Conservation (phyloP, 2,797 vertebrate species). For the Austrolebias charrua region DNA sequence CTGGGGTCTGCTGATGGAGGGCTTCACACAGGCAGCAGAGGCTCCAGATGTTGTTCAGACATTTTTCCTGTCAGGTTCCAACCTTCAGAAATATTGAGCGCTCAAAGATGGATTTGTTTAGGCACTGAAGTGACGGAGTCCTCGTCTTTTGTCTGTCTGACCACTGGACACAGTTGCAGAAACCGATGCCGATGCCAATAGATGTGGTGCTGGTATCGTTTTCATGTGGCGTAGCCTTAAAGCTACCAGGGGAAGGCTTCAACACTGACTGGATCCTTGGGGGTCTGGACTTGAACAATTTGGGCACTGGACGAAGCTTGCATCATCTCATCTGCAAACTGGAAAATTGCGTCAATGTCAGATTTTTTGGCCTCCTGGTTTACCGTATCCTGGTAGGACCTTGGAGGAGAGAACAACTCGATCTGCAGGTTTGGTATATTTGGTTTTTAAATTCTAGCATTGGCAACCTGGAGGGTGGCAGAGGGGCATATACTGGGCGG, state of each 20-base stretch:
- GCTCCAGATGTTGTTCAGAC: no score
- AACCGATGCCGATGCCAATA: background rate
- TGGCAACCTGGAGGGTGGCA: constrained; percentile 81
- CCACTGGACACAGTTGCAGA: constrained; percentile 43
- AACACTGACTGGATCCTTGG: constrained; percentile 51
- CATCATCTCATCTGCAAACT: constrained; percentile 80
- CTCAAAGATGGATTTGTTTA: constrained; percentile 32
- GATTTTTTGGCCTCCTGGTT: constrained; percentile 69
- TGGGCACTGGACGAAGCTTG: constrained; percentile 59
- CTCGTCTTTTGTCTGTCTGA: constrained; percentile 25
- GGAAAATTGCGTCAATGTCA: constrained; percentile 79
- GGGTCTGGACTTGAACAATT: constrained; percentile 71
- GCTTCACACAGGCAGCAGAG: no score
- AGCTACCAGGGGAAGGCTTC: background rate
- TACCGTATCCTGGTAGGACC: constrained; percentile 50
- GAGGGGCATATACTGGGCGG: constrained; percentile 66
- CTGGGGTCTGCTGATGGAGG: no score
- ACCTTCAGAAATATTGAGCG: no score
- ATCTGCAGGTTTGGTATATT: no score
- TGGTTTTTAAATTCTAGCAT: no score
- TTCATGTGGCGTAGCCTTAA: background rate
- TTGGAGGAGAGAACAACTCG: no score
- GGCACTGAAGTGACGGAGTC: constrained; percentile 36
- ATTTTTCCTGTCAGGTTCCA: no score
- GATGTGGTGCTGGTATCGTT: background rate